These are phyloP conservation scores for Thomomys bottae DNA, from an alignment of 2,113 vertebrate species.

Conservation along the genomic window DNA sequence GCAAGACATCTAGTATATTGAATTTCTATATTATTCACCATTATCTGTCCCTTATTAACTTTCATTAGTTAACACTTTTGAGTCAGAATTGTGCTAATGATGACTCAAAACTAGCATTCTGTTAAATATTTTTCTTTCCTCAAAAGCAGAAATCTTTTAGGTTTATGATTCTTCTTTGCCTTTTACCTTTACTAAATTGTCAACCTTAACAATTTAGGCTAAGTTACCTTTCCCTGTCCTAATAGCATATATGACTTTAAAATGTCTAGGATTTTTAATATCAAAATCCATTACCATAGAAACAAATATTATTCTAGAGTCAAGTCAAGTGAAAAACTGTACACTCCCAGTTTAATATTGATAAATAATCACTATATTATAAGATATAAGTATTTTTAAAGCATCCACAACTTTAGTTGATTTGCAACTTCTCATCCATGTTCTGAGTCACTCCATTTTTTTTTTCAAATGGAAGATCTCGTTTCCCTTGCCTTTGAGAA, in stretches of 20 bases:
- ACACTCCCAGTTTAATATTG: constrained; percentile 82
- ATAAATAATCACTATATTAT: constrained; percentile 77
- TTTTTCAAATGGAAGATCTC: constrained; percentile 62
- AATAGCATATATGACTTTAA: constrained; percentile 66
- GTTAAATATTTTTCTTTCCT: constrained; percentile 49
- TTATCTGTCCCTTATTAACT: constrained; percentile 64
- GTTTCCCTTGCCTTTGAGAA: constrained; percentile 82
- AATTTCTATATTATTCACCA: constrained; percentile 72
- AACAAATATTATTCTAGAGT: constrained; percentile 83
- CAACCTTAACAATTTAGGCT: constrained; percentile 62
- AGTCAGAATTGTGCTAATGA: constrained; percentile 59
- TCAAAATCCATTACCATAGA: constrained; percentile 82
- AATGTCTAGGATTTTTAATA: constrained; percentile 75
- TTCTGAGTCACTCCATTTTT: constrained; percentile 74
- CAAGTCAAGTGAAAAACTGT: constrained; percentile 79
- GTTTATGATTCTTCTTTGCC: constrained; percentile 54
- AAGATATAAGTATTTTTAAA: constrained; percentile 69
- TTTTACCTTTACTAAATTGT: constrained; percentile 63
- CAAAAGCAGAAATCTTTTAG: constrained; percentile 24
- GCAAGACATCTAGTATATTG: not conserved
- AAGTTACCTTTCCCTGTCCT: constrained; percentile 70
- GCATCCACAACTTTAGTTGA: constrained; percentile 59
- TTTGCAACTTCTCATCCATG: constrained; percentile 68
- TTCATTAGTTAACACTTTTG: constrained; percentile 59
- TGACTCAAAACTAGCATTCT: constrained; percentile 51